Percentiles rank a stretch among this genome's conserved stretches.
Evolutionary conservation across 2,113 vertebrate species (phyloP).

Genomic region (Gadus chalcogrammus): DNA sequence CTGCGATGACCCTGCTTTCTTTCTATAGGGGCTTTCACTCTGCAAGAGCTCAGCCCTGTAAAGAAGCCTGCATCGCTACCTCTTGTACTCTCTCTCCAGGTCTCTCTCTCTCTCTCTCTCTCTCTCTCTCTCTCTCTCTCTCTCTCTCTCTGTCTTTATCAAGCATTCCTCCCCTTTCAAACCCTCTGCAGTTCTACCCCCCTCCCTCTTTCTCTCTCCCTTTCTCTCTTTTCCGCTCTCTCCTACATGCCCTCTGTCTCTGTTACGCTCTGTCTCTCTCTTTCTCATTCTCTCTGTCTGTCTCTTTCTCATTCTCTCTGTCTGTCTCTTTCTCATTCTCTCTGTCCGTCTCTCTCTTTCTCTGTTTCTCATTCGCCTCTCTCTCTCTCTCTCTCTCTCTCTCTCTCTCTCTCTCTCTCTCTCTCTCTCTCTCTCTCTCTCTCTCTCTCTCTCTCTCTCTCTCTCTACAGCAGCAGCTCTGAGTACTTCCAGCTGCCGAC

Average conservation of each 20-base stretch:
- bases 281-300: too few species aligned
- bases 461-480: constrained; percentile 61
- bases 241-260: too few species aligned
- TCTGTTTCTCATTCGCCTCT: too few species aligned
- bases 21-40: constrained; percentile 71
- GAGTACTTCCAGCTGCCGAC: constrained; percentile 83
- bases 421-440: not conserved
- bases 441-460: constrained; percentile 30
- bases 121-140: constrained; percentile 3
- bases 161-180: not conserved
- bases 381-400: not conserved
- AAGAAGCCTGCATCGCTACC: constrained; percentile 65
- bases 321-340: too few species aligned
- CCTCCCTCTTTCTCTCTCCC: too few species aligned
- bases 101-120: constrained; percentile 4
- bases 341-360: too few species aligned
- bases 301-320: too few species aligned
- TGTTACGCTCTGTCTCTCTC: too few species aligned
- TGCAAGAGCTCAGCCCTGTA: constrained; percentile 62
- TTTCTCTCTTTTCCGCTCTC: too few species aligned
- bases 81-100: constrained; percentile 28
- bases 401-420: not conserved
- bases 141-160: constrained; percentile 41
- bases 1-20: constrained; percentile 65
- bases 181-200: constrained; percentile 19